Percentiles rank a stretch among this genome's conserved stretches.
Conservation (phyloP, 2,113 vertebrate species). For the Canis aureus region DNA sequence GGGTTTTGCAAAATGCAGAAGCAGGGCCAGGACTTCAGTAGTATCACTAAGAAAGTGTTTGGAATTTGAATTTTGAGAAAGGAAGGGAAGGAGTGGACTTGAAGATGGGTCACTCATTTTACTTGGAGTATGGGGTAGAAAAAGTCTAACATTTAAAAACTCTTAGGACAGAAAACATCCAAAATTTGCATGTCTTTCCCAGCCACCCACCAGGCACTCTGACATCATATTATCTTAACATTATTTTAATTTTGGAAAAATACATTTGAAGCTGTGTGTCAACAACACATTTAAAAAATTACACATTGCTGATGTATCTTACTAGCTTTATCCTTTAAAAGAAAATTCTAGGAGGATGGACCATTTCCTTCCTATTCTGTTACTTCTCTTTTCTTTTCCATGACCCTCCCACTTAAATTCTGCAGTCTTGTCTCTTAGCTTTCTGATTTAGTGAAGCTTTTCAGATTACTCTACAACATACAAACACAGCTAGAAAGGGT, state of each 20-base stretch:
- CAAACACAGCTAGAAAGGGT: neutral
- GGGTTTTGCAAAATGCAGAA: neutral
- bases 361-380: neutral
- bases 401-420: neutral
- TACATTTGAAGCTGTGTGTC: neutral
- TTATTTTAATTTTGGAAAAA: neutral
- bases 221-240: neutral
- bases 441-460: neutral
- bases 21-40: neutral
- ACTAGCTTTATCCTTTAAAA: neutral
- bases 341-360: neutral
- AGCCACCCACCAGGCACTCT: neutral
- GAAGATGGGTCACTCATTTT: neutral
- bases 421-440: neutral
- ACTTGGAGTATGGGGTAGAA: neutral
- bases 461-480: neutral
- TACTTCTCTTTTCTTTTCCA: neutral
- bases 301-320: neutral
- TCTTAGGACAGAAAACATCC: neutral
- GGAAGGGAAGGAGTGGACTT: fast-evolving
- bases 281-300: neutral
- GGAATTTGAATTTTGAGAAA: neutral
- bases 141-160: neutral
- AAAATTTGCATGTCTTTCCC: neutral
- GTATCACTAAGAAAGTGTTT: neutral